Evolutionary conservation across 2,797 vertebrate genomes (phyloP), one percentile per base, ranked within the genome.

Genomic region (Sylvia borin): DNA sequence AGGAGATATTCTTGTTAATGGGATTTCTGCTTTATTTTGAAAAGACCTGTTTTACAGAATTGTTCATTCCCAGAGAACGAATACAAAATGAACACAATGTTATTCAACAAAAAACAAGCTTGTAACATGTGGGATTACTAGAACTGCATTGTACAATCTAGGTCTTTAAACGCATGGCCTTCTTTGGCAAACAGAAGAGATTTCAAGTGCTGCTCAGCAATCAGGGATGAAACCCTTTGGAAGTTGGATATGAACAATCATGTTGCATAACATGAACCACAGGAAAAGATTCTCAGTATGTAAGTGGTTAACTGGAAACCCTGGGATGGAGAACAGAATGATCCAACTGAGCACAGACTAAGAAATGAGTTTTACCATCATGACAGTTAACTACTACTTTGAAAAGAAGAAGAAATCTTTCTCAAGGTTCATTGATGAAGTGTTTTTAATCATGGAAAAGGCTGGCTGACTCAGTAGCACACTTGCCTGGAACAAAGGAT

Each of bases 41-140:
- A 88, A 96, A 92, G 88, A 84, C 87, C 55, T 71, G 90, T 93
- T 95, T 96, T 96, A 97, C 96, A 86, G 97, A 98, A 92, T 95
- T 95, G 97, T 96, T 97, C 97, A 98, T 97, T 98, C 93, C 72
- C 66, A 85, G 82, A 94, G 58, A 80, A 95, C 91, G 91, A 90
- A 95, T 91, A 92, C 94, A 36, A 98, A 98, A 98, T 98, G 97
- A 98, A 96, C 98, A 98, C 97, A 74, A 78, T 96, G 96, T 98
- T 95, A 96, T 91, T 93, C 7, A 24, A 92, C 77, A 97, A 94
- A 94, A 94, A 96, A 97, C 96, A 97, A 96, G 94, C 94, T 95
- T 92, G 72, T 93, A 97, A 97, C 70, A 16, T 74, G 92, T 85
- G 73, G 97, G 98, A 98, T 98, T 98, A 98, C 91, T 47, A 93